Conservation (phyloP, 35 echinoderm and acorn worm genomes). For the Ophioderma brevispina region DNA sequence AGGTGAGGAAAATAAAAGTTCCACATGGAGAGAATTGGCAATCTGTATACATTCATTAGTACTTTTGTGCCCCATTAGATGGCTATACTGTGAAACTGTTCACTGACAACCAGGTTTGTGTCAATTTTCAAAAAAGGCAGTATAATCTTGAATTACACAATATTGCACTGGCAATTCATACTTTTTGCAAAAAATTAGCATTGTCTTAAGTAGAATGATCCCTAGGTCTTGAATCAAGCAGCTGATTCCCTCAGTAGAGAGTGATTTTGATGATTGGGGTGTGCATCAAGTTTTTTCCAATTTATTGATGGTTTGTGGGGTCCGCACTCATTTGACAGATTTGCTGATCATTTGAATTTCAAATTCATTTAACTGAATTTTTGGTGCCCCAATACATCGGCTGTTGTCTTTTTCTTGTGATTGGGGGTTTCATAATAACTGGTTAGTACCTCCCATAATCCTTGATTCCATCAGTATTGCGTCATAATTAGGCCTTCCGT, state of each 20-base stretch:
- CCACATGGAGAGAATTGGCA: slow-evolving; percentile 42
- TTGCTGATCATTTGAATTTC: slow-evolving; percentile 38
- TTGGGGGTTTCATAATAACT: slow-evolving; percentile 45
- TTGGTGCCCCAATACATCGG: neutral
- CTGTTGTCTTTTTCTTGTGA: slow-evolving; percentile 17
- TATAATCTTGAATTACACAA: slow-evolving; percentile 30
- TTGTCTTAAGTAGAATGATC: slow-evolving; percentile 38
- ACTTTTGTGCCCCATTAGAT: neutral
- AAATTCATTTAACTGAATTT: slow-evolving; percentile 44
- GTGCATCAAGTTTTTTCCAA: slow-evolving; percentile 9
- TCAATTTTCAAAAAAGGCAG: neutral
- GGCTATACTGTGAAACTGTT: slow-evolving; percentile 16
- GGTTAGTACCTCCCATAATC: slow-evolving; percentile 45
- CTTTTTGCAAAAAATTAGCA: slow-evolving; percentile 20
- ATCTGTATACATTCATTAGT: neutral
- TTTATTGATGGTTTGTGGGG: slow-evolving; percentile 47
- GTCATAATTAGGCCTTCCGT: neutral
- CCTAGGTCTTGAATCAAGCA: slow-evolving; percentile 18
- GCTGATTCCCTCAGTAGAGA: slow-evolving; percentile 55
- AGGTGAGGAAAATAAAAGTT: slow-evolving; percentile 10
- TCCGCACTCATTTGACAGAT: slow-evolving; percentile 47
- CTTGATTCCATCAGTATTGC: neutral
- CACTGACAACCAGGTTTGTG: slow-evolving; percentile 26
- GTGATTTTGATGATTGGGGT: too few relatives aligned
- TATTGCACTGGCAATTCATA: neutral